These are phyloP conservation scores for Corella eumyota DNA, from an alignment of 23 tunicate species.

Conservation along the genomic window DNA sequence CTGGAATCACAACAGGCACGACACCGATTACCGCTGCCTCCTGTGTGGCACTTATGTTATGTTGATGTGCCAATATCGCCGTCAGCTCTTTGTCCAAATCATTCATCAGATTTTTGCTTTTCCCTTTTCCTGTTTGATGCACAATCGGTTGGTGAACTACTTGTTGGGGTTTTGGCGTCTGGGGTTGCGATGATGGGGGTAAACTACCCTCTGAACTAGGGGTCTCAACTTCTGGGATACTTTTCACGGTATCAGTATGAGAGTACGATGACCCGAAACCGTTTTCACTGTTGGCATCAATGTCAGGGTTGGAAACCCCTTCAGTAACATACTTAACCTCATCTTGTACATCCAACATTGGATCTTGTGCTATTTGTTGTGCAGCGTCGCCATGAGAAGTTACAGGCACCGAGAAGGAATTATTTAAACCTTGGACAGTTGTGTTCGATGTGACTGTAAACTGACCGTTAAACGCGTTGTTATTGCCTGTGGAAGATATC, in stretches of 20 bases:
- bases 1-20: constrained; percentile 25
- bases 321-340: background rate
- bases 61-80: constrained; percentile 63
- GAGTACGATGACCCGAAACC: too few species aligned
- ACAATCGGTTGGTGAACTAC: background rate
- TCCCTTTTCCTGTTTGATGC: background rate
- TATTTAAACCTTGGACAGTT: too few species aligned
- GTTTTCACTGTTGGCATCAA: too few species aligned
- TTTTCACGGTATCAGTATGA: constrained; percentile 1
- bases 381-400: background rate
- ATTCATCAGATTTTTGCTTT: too few species aligned
- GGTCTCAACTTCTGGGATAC: constrained; percentile 14
- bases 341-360: background rate
- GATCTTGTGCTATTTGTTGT: background rate
- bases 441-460: background rate
- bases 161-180: background rate
- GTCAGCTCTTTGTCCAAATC: constrained; percentile 86
- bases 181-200: background rate
- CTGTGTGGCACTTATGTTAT: constrained; percentile 1
- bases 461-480: background rate
- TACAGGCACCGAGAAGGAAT: too few species aligned
- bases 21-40: constrained; percentile 1
- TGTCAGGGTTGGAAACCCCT: too few species aligned
- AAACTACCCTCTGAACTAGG: constrained; percentile 14
- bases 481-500: too few species aligned